Percentiles rank a stretch among this genome's conserved stretches.
These are phyloP conservation scores for Esox masquinongy DNA, from an alignment of 2,797 vertebrate genomes.

Conservation along the genomic window DNA sequence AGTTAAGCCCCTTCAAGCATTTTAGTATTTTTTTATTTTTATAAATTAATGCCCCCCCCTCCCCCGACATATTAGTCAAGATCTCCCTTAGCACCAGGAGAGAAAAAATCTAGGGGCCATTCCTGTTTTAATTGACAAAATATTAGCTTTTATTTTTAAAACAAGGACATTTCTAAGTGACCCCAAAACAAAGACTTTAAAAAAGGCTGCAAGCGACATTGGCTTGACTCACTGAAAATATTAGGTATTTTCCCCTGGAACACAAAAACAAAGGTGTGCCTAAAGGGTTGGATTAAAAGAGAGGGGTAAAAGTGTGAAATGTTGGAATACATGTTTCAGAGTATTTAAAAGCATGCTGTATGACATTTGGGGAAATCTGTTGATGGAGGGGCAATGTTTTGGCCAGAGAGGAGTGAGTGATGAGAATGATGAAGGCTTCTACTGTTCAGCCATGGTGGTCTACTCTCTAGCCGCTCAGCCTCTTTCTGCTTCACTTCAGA, in stretches of 20 bases:
- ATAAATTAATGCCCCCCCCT: no score
- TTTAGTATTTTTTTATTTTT: no score
- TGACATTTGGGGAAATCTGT: background rate
- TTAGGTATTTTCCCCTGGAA: background rate
- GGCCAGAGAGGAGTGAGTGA: background rate
- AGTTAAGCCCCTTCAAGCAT: no score
- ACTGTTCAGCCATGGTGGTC: conserved; percentile 20
- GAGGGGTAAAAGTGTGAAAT: background rate
- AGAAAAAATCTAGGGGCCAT: no score
- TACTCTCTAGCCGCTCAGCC: background rate
- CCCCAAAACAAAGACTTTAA: background rate
- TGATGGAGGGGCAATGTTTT: background rate
- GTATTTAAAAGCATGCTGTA: background rate
- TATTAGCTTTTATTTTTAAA: no score
- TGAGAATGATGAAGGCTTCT: background rate
- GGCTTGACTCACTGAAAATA: background rate
- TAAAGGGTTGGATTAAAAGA: background rate
- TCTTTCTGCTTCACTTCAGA: conserved; percentile 19
- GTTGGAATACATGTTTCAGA: background rate
- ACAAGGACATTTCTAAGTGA: no score
- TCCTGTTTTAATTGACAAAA: no score
- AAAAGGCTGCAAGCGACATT: conserved; percentile 15
- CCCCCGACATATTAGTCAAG: no score
- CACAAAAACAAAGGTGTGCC: background rate
- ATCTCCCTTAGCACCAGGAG: no score